Base-by-base conservation (phyloP, 2,797 vertebrate species). In the Coendou prehensilis region DNA sequence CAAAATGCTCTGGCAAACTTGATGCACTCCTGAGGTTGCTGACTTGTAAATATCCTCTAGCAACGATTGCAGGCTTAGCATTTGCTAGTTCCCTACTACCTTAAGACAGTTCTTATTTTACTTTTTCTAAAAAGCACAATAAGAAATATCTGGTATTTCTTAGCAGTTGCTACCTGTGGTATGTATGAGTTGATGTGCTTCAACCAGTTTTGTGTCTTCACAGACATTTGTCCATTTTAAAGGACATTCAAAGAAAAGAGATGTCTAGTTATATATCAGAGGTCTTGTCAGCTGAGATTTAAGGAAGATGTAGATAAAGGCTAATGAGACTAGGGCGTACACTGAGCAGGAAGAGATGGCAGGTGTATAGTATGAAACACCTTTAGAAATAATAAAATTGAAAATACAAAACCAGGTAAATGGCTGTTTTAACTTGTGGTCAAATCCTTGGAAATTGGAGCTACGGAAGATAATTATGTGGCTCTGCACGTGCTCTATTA, bases 281-380 rank as follows among this genome's bases (percentile, higher is more conserved):
- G 30, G 85, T n/a, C 56, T 52, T 82, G 50, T 83, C 83, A 93
- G 67, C 61, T 63, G 75, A 97, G 89, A 37, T 83, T 95, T 94
- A 89, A 91, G 85, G 17, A 7, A 93, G 56, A 28, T 4, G 15
- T 47, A 52, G 84, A 86, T 14, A 71, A 93, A 73, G 79, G 33
- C 75, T 83, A n/a, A 61, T 20, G 18, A 37, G 69, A 91, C 50
- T 45, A 91, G 37, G 47, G 61, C 54, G 2, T 76, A 33, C 67
- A 20, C 87, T 71, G 63, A 63, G 37, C 67, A 91, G 71, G 8
- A 87, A 91, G 63, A 33, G 20, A 3, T 23, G 47, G n/a, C 5
- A 22, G n/a, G 20, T 94, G 8, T 56, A 76, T 59, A 78, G 56
- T 64, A 33, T 26, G 37, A 81, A 89, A 93, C 28, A 94, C 75